phyloP scores from a whole-genome alignment of 2,888 invertebrate genomes.

The Clivina fossor region DNA sequence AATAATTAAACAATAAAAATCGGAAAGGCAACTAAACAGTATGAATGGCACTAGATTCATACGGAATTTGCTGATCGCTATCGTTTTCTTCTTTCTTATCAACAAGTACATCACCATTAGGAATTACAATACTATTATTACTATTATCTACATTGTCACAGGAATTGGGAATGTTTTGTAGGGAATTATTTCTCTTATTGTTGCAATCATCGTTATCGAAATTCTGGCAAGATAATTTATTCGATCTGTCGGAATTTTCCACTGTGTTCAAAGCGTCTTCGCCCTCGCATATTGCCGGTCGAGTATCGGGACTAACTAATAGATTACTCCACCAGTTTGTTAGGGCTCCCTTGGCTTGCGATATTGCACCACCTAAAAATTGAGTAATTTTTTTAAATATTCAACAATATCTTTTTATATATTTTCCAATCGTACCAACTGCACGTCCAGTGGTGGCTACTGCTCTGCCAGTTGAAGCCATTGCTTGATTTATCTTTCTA shows the following conservation, averaged over 20 bases:
- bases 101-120: constrained; percentile 11
- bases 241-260: not conserved
- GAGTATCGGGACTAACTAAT: constrained; percentile 55
- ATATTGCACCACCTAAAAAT: constrained; percentile 77
- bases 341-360: constrained; percentile 85
- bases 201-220: not conserved
- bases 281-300: constrained; percentile 20
- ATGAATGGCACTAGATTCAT: constrained; percentile 46
- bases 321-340: constrained; percentile 84
- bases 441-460: constrained; percentile 78
- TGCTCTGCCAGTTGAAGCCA: constrained; percentile 86
- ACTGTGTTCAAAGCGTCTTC: constrained; percentile 11
- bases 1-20: not conserved
- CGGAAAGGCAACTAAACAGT: constrained; percentile 44
- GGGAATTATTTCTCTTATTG: constrained; percentile 15
- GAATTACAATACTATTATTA: constrained; percentile 32
- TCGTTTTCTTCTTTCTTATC: constrained; percentile 14
- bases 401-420: constrained; percentile 4
- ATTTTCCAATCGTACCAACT: constrained; percentile 59
- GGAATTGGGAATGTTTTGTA: constrained; percentile 13
- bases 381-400: not conserved
- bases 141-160: constrained; percentile 18
- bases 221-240: constrained; percentile 7
- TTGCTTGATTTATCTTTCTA: constrained; percentile 89
- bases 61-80: constrained; percentile 36